Evolutionary conservation across 30 jellyfish, hydroid and myxozoan species (phyloP).

Genomic region (Turritopsis rubra): DNA sequence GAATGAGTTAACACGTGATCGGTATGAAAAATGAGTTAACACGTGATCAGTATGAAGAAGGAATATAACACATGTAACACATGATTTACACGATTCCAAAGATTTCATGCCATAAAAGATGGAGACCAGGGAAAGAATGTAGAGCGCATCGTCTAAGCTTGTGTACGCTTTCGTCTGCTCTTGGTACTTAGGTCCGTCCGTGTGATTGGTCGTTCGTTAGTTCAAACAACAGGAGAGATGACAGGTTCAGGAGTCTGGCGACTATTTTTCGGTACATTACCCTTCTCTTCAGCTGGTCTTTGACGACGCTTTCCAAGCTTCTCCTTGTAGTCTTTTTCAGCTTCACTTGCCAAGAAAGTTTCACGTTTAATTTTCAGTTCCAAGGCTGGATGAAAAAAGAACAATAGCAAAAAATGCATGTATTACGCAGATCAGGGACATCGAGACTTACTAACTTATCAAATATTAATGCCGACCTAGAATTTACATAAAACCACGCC

Average conservation of each 20-base stretch:
- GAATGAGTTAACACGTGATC: no score
- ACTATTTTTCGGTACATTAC: neutral
- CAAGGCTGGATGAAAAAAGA: constrained; percentile 33
- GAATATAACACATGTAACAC: no score
- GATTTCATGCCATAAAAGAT: no score
- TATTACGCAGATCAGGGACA: neutral
- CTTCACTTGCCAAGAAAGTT: constrained; percentile 58
- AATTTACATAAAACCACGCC: no score
- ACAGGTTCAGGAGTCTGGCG: neutral
- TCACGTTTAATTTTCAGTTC: constrained; percentile 89
- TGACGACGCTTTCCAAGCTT: constrained; percentile 66
- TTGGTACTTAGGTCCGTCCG: no score
- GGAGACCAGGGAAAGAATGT: no score
- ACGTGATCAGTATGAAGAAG: no score
- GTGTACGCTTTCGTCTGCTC: no score
- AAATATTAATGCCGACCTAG: neutral
- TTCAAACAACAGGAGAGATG: neutral
- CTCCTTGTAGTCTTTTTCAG: constrained; percentile 60
- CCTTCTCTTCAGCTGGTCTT: constrained; percentile 31
- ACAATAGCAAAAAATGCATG: neutral
- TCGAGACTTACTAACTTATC: neutral
- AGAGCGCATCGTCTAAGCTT: no score
- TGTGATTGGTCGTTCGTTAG: no score
- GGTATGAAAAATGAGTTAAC: no score
- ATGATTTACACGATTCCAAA: no score